A percentile compares a stretch with the other conserved stretches of the same genome.
Conservation (phyloP, 2,797 vertebrate genomes). For the Bradypodion pumilum region DNA sequence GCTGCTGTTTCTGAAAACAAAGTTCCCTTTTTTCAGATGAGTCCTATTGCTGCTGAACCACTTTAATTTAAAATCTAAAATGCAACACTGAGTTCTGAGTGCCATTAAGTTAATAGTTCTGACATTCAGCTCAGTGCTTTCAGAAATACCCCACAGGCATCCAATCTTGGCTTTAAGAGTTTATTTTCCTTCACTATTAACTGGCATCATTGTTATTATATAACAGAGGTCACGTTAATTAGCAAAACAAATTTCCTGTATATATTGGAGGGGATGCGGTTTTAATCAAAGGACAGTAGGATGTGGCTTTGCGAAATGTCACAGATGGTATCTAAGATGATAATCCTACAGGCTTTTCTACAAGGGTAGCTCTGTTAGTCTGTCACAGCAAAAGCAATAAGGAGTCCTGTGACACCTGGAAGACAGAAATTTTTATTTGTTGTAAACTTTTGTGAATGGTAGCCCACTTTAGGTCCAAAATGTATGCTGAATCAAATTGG, state of each 20-base stretch:
- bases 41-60: slow-evolving; percentile 8
- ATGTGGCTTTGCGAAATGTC: not conserved
- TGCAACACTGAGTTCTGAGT: slow-evolving; percentile 5
- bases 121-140: slow-evolving; percentile 3
- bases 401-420: no score
- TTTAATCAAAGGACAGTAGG: slow-evolving; percentile 14
- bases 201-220: slow-evolving; percentile 17
- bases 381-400: no score
- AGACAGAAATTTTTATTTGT: no score
- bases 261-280: not conserved
- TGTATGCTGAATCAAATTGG: no score
- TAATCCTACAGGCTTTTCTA: not conserved
- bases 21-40: not conserved
- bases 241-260: slow-evolving; percentile 18
- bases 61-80: slow-evolving; percentile 19
- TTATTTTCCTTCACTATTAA: slow-evolving; percentile 32
- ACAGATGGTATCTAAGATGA: not conserved
- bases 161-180: slow-evolving; percentile 16
- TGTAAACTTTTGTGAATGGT: not conserved
- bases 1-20: not conserved
- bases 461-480: not conserved
- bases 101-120: slow-evolving; percentile 18
- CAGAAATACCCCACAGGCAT: slow-evolving; percentile 25
- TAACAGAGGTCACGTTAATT: slow-evolving; percentile 22
- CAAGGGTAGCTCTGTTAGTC: not conserved